Evolutionary conservation across 2,797 vertebrate genomes (phyloP), one percentile per base, ranked within the genome.

Genomic region (Lates japonicus): DNA sequence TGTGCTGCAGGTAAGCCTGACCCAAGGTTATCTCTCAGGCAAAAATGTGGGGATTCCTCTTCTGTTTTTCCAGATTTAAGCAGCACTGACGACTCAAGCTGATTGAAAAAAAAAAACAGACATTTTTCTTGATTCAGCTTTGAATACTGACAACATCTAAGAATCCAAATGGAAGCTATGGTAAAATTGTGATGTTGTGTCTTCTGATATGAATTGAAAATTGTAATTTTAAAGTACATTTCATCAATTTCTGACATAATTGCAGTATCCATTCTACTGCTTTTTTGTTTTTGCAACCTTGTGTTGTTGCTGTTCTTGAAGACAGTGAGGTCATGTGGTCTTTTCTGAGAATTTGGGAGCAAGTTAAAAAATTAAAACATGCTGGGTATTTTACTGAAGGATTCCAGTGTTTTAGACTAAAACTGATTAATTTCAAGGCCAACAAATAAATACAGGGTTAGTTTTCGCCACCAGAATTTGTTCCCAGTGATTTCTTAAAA

Each of bases 1-100:
- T 25, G 55, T n/a, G 52, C 82, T 71, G 31, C 62, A 85, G 80
- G 77, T 87, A 85, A 87, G 17, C 75, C 66, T 77, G 68, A 74
- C 72, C 72, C 29, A 17, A 42, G 64, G 52, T 76, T 67, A 74
- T 78, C 68, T 41, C 49, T 54, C 55, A 49, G 52, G 48, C 51
- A 64, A 70, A 75, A 71, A 80, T 76, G 39, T 52, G 35, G 52
- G 59, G 57, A 74, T 83, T 77, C 76, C 62, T 74, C 0, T 11
- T 70, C 46, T 82, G 55, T 65, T 85, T 16, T 69, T 48, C 6
- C 42, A 74, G 65, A 20, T 48, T 74, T 39, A 61, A 76, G 65
- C 1, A 1, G 11, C 8, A 10, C 19, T n/a, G 31, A 46, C 20
- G 62, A 46, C n/a, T 66, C 10, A 4, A 61, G 22, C 62, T 39